Evolutionary conservation across 2,888 invertebrate genomes (phyloP), one percentile per base, ranked within the genome.

Genomic region (Archips crataeganus): DNA sequence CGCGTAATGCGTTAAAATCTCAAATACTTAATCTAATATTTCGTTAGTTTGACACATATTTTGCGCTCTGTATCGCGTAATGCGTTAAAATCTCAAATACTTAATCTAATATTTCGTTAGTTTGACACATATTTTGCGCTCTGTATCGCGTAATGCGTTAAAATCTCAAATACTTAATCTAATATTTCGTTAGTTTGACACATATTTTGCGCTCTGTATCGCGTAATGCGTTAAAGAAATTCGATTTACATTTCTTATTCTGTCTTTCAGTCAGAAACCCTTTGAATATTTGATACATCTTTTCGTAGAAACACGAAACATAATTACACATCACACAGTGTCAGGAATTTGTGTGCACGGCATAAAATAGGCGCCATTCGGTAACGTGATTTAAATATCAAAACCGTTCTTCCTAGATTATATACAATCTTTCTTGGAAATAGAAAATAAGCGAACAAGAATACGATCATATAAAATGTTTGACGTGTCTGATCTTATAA

Each of bases 281-380:
- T 74, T 59, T 75, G 77, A 77, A 75, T 76, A 77, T 75, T 76
- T 76, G 64, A 75, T 75, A 64, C 51, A 65, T 32, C 64, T 71
- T 65, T 71, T 62, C 45, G 47, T 45, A 68, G 63, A 63, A 68
- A 59, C 68, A 68, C 32, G 68, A 68, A 68, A 68, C 39, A 63
- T 63, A 73, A 73, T 73, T 72, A 72, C 54, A 67, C 51, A 62
- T 64, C 49, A 57, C 34, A 23, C 34, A 23, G 57, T 8, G 45
- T 59, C 39, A 36, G 10, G 63, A 57, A 71, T 71, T 71, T 49
- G 36, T 45, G 11, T 59, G 36, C 13, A 45, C 49, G 36, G 4
- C 32, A 2, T 13, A 49, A 60, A 45, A 34, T 49, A 10, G 59
- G 39, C 51, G 13, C 23, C 47, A 47, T n/a, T 13, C 13, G 34